phyloP scores from a whole-genome alignment of 2,888 invertebrate species.

The Oligia strigilis region DNA sequence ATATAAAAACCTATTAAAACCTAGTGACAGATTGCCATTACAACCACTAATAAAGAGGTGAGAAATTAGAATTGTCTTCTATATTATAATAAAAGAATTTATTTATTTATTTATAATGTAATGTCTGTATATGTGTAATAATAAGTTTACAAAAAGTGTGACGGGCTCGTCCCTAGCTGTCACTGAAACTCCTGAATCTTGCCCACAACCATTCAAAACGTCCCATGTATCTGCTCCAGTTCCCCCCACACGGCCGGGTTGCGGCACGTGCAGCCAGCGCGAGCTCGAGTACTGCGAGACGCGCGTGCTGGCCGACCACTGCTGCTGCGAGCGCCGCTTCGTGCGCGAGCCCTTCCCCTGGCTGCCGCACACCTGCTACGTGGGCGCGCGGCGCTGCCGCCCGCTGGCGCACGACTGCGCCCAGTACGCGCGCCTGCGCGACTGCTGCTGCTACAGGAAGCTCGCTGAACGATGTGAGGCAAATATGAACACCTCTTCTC shows the following conservation, averaged over 20 bases:
- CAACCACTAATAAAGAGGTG: too few species aligned
- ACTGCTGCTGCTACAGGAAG: constrained; percentile 92
- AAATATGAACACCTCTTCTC: too few species aligned
- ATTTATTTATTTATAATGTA: too few species aligned
- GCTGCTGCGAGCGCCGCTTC: constrained; percentile 90
- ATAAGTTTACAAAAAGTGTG: too few species aligned
- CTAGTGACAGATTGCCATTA: too few species aligned
- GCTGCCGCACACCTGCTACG: constrained; percentile 93
- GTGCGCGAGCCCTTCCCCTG: constrained; percentile 92
- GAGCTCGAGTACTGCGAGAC: constrained; percentile 92
- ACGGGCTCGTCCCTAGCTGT: neutral
- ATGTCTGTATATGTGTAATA: too few species aligned
- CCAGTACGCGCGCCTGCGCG: constrained; percentile 91
- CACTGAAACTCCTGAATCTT: neutral
- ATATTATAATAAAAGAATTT: too few species aligned
- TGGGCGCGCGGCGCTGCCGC: constrained; percentile 91
- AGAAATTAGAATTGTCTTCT: too few species aligned
- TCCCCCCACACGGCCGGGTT: constrained; percentile 84
- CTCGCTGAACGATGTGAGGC: constrained; percentile 91
- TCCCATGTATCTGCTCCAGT: constrained; percentile 68
- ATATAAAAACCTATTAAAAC: too few species aligned
- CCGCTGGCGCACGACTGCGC: constrained; percentile 91
- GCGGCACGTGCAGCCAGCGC: constrained; percentile 91
- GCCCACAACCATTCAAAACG: neutral
- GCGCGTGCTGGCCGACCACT: constrained; percentile 89